phyloP scores from a whole-genome alignment of 2,888 invertebrate genomes.

The Brachypterus glaber region DNA sequence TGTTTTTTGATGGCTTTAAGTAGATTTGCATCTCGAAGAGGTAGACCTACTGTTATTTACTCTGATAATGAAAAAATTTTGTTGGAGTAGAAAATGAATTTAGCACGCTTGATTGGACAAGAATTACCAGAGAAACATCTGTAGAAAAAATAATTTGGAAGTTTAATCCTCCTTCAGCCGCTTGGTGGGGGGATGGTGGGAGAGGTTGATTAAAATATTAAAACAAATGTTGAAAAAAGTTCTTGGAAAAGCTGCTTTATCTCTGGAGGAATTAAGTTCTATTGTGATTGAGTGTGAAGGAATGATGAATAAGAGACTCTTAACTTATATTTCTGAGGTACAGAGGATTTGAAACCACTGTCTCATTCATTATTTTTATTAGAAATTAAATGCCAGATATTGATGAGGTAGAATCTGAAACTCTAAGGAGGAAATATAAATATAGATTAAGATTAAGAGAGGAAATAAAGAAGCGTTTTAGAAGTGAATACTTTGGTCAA shows the following conservation, averaged over 20 bases:
- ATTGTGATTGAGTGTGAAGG: constrained; percentile 12
- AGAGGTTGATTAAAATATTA: constrained; percentile 12
- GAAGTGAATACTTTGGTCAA: too few relatives aligned
- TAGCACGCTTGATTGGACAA: constrained; percentile 9
- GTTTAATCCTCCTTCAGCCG: too few relatives aligned
- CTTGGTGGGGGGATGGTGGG: too few relatives aligned
- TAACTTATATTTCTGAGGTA: constrained; percentile 11
- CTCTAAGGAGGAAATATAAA: too few relatives aligned
- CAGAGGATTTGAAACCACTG: too few relatives aligned
- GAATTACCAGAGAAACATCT: constrained; percentile 6
- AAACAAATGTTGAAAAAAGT: constrained; percentile 8
- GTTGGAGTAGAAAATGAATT: constrained; percentile 20
- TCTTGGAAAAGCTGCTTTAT: constrained; percentile 9
- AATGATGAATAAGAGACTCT: constrained; percentile 13
- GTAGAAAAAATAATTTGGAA: constrained; percentile 8
- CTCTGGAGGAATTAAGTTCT: constrained; percentile 15
- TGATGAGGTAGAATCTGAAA: too few relatives aligned
- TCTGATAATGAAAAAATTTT: constrained; percentile 35
- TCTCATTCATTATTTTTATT: too few relatives aligned
- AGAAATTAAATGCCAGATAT: too few relatives aligned
- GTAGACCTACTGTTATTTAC: constrained; percentile 28
- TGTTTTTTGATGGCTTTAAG: constrained; percentile 27
- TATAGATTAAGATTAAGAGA: too few relatives aligned
- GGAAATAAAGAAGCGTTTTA: too few relatives aligned
- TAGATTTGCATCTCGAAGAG: constrained; percentile 29